Conservation (phyloP, 2,888 invertebrate species). For the Rugalucina vietnamica region DNA sequence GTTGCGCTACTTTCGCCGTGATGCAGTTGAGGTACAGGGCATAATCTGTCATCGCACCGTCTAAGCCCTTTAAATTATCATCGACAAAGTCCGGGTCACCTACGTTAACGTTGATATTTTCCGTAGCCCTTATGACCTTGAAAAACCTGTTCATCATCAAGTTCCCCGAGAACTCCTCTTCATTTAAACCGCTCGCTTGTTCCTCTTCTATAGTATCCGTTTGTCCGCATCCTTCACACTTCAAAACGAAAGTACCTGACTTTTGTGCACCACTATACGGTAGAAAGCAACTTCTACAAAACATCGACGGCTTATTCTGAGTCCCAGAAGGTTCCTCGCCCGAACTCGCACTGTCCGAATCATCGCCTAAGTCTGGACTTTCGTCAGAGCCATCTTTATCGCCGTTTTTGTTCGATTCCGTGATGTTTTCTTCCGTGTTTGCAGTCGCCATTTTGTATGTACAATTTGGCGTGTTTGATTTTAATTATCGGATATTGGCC, state of each 20-base stretch:
- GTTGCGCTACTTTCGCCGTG: slow-evolving; percentile 29
- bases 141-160: slow-evolving; percentile 62
- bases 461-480: background rate
- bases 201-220: slow-evolving; percentile 52
- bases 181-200: slow-evolving; percentile 41
- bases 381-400: background rate
- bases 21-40: slow-evolving; percentile 39
- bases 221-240: slow-evolving; percentile 60
- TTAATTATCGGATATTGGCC: no score
- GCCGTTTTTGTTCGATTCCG: background rate
- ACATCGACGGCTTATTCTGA: slow-evolving; percentile 46
- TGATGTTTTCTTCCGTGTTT: slow-evolving; percentile 10
- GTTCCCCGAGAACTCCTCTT: slow-evolving; percentile 59
- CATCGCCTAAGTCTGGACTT: background rate
- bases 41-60: slow-evolving; percentile 45
- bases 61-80: slow-evolving; percentile 51
- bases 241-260: slow-evolving; percentile 48
- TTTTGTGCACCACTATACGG: slow-evolving; percentile 61
- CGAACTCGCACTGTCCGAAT: background rate
- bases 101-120: slow-evolving; percentile 49
- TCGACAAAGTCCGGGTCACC: slow-evolving; percentile 57
- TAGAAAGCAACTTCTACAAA: slow-evolving; percentile 60
- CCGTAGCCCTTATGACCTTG: slow-evolving; percentile 59
- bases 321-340: background rate
- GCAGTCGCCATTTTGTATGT: slow-evolving; percentile 37